Conservation (phyloP, 2,888 invertebrate genomes). For the Luffia ferchaultella region DNA sequence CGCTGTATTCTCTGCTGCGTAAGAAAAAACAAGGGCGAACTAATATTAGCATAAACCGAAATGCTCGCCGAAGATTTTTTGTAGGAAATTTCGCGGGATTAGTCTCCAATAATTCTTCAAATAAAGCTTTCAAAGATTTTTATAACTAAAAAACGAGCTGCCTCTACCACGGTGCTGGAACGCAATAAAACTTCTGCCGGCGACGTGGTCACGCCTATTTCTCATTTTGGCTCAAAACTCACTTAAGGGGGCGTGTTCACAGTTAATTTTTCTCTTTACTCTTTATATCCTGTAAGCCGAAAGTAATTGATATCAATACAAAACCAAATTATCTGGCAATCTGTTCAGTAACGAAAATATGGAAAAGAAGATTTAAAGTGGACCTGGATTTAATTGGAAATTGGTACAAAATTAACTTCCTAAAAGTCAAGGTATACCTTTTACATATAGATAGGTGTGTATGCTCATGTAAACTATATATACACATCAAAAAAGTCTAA, state of each 20-base stretch:
- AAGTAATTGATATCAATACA: too few species aligned
- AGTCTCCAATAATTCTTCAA: not conserved
- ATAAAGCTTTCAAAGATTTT: not conserved
- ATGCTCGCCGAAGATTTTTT: not conserved
- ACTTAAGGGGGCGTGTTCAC: constrained; percentile 5
- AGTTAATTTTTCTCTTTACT: not conserved
- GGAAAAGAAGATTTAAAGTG: too few species aligned
- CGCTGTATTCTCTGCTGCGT: not conserved
- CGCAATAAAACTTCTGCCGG: not conserved
- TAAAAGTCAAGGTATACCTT: too few species aligned
- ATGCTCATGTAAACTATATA: too few species aligned
- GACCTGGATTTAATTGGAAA: too few species aligned
- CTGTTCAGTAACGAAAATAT: too few species aligned
- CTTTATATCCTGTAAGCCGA: not conserved
- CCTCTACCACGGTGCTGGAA: not conserved
- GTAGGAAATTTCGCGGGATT: not conserved
- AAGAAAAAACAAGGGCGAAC: not conserved
- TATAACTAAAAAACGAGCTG: not conserved
- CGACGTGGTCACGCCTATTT: constrained; percentile 6
- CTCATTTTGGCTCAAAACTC: constrained; percentile 5
- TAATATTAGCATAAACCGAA: not conserved
- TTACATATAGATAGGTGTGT: too few species aligned
- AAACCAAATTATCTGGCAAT: too few species aligned
- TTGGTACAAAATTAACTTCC: too few species aligned
- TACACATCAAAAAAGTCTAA: too few species aligned